Evolutionary conservation across 2,797 vertebrate genomes (phyloP).

Genomic region (Ispidina picta): DNA sequence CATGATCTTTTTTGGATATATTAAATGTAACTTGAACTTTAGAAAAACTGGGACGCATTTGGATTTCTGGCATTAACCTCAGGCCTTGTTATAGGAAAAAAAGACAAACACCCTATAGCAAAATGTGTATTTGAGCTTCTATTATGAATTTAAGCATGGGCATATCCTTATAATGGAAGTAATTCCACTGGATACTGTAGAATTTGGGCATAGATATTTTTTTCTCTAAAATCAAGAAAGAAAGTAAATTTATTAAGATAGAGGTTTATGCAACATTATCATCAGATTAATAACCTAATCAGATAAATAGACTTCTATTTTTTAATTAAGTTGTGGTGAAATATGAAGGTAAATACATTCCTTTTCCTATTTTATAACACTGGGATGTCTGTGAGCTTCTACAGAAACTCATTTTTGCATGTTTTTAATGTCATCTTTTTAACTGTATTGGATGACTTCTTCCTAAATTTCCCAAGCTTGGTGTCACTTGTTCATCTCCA

Average conservation of each 20-base stretch:
- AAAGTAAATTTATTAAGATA: not conserved
- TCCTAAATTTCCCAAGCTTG: not conserved
- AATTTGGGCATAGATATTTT: not conserved
- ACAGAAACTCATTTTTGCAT: not conserved
- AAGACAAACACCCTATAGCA: not conserved
- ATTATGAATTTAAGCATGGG: not conserved
- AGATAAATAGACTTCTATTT: not conserved
- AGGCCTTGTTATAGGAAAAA: not conserved
- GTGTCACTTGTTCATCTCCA: not conserved
- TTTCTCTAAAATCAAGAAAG: not conserved
- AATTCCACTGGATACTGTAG: not conserved
- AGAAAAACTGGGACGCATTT: not conserved
- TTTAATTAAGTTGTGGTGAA: not conserved
- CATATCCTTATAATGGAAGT: not conserved
- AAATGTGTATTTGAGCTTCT: not conserved
- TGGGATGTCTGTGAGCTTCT: not conserved
- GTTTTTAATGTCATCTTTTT: not conserved
- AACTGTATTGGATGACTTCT: not conserved
- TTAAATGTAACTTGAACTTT: not conserved
- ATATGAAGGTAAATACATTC: not conserved
- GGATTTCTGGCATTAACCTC: not conserved
- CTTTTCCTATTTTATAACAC: not conserved
- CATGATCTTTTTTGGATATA: not conserved
- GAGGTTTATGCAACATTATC: not conserved
- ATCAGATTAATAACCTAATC: not conserved